Base-by-base conservation (phyloP, 2,113 vertebrate species). In the Ursus arctos region DNA sequence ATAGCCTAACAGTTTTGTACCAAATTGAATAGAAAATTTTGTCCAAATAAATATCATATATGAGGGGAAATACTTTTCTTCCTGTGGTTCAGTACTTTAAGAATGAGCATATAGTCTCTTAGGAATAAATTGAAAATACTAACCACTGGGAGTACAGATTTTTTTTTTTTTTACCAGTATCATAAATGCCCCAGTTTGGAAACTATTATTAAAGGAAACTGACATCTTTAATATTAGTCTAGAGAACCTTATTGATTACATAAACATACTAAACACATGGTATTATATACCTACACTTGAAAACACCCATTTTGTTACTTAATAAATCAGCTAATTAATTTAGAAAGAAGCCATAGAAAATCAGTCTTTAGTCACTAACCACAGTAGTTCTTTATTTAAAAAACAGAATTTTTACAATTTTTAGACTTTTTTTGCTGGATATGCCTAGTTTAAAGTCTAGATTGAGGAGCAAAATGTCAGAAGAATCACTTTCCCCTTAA, bases 1-100 rank as follows among this genome's bases (percentile, higher is more conserved):
- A 77, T 87, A 92, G 5, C 21, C 72, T 89, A 91, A 93, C 5
- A 77, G 12, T 92, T 94, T 97, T 89, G 4, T 16, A 67, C 28
- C 49, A 91, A 94, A 72, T 31, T 72, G 67, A 94, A 88, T n/a
- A 92, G 74, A 97, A 96, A 94, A 82, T 79, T 94, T 80, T 87
- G 28, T 91, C 63, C 69, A 96, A 97, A 67, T 90, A 97, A 43
- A 88, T 91, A 53, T 51, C 18, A 93, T 71, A 47, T 88, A 77
- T 87, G 24, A 53, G 19, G 9, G 8, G 13, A 85, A 96, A 85
- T 63, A 95, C 69, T 74, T 80, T 91, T 91, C 87, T 93, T 81
- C 28, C 63, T 63, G 31, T 95, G 33, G n/a, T 51, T 94, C n/a
- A 85, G 13, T 74, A 80, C 55, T 88, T 95, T 87, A 63, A 83